These are phyloP conservation scores for Sebastes trivittatus DNA, from an alignment of 2,797 vertebrate genomes.

Conservation along the genomic window DNA sequence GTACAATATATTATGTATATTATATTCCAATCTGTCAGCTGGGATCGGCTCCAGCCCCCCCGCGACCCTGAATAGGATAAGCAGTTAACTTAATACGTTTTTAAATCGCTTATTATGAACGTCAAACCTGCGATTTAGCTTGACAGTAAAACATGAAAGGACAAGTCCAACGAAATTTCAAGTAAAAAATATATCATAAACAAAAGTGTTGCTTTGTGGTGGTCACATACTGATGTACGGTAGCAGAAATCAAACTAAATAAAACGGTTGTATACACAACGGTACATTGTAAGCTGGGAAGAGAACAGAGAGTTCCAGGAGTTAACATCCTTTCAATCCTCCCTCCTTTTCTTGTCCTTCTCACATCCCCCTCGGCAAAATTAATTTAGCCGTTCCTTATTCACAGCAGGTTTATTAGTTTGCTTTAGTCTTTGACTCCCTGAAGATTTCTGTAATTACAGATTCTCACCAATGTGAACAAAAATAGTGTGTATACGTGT, in stretches of 20 bases:
- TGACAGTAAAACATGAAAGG: neutral
- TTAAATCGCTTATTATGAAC: neutral
- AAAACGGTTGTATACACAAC: neutral
- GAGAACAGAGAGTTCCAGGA: neutral
- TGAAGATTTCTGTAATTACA: slow-evolving; percentile 56
- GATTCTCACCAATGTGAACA: slow-evolving; percentile 21
- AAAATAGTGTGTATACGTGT: neutral
- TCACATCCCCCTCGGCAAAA: slow-evolving; percentile 22
- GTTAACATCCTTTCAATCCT: neutral
- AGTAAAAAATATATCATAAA: neutral
- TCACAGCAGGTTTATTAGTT: slow-evolving; percentile 54
- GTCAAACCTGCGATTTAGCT: neutral
- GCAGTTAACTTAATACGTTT: neutral
- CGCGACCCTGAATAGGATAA: too few species aligned
- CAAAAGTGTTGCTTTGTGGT: neutral
- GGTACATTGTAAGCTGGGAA: neutral
- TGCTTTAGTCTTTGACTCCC: slow-evolving; percentile 38
- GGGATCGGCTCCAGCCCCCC: too few species aligned
- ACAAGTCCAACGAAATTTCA: neutral
- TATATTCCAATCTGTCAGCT: neutral
- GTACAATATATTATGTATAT: neutral
- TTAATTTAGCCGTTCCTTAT: slow-evolving; percentile 42
- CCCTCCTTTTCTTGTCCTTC: slow-evolving; percentile 5
- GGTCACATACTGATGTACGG: neutral
- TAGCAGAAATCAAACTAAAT: neutral